Evolutionary conservation across 2,797 vertebrate genomes (phyloP), one percentile per base, ranked within the genome.

Genomic region (Hippocampus kuda): DNA sequence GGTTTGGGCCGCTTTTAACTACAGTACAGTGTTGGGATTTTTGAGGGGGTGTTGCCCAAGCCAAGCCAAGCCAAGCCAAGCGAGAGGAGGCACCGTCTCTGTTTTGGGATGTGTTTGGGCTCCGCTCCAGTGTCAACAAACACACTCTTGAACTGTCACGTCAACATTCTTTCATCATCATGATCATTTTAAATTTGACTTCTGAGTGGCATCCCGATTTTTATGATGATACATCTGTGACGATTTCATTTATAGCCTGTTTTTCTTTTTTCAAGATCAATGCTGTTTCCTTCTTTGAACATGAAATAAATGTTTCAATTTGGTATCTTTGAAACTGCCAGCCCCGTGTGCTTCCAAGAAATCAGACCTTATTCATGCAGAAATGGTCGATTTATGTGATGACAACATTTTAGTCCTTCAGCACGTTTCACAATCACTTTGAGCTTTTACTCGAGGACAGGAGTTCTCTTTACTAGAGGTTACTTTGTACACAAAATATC

Each of bases 1-100:
- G 91, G 91, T 94, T 93, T 92, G 91, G 34, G 93, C 92, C 91
- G 77, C 91, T 93, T 11, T 92, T 91, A 90, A 90, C 90, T 90
- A 84, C 92, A 93, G 93, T 90, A 84, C 92, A 93, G 93, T 92
- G 92, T 91, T 92, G 90, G 90, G 91, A 85, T 81, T 91, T 81
- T 91, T 89, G 18, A 22, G 51, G 88, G 89, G 89, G 91, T 84
- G 84, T 87, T 87, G 85, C 90, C 91, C 87, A 89, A 89, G 87
- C 90, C 86, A 90, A 88, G 89, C 88, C 87, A 89, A 89, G 87
- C 91, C 87, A 89, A 89, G 87, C 90, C 86, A 90, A 88, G 89
- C 88, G 90, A 90, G 93, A 42, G 90, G 89, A 87, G 89, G 91
- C 85, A 83, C 77, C 76, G 82, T 62, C 15, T 62, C 34, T 83